Evolutionary conservation across 2,888 invertebrate species (phyloP), one percentile per base, ranked within the genome.

Genomic region (Unio delphinus): DNA sequence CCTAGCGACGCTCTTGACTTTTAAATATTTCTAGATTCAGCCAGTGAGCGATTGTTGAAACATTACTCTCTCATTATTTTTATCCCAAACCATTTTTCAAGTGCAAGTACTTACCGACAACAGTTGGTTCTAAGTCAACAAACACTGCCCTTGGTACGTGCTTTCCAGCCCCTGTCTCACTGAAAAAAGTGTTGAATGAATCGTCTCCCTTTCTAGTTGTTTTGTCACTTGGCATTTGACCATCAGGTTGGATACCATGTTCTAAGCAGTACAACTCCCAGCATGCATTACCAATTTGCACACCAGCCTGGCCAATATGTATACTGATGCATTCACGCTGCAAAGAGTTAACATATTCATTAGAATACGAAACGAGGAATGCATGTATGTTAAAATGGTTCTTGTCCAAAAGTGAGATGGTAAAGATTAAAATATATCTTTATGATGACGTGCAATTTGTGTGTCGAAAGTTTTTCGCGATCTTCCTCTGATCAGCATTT

Each of bases 121-220:
- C 98, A 81, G 98, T 97, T 76, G 98, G 98, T 91, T 98, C 98
- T 90, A 98, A 92, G 91, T 98, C 98, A 20, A 98, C 96, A 88
- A 97, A 98, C 69, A 97, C 96, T 95, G 88, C 88, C 83, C 97
- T 92, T 64, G 97, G 97, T 18, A 98, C 97, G 89, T 98, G 97
- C 89, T 98, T 98, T 87, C 97, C 97, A 56, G 96, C 95, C 64
- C 96, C 96, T 71, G 97, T 98, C 91, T 97, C 97, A 73, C 90
- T 89, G 87, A 91, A 91, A 84, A 91, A 91, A 45, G 91, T 97
- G 86, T 96, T 97, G 92, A 96, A 97, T 74, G 95, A 95, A 92
- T 82, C 94, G 91, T 97, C 97, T 73, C 81, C 86, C 28, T 90
- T 87, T 82, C 73, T 87, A 83, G 80, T 56, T 15, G 68, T 71